Evolutionary conservation across 2,797 vertebrate genomes (phyloP).

Genomic region (Sternotherus odoratus): DNA sequence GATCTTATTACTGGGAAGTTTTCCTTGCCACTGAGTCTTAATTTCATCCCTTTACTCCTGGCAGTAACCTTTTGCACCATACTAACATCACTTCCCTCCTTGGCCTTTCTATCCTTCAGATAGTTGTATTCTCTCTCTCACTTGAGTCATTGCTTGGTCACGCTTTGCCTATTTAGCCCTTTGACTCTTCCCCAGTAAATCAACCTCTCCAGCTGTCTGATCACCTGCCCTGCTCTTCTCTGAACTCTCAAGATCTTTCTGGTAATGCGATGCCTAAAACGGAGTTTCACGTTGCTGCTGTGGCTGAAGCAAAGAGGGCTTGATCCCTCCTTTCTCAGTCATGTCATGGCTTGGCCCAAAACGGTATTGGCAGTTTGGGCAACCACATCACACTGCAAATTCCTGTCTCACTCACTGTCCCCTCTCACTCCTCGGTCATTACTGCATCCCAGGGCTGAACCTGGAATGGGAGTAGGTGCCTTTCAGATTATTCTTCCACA

Average conservation of each 20-base stretch:
- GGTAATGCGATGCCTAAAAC: too few species aligned
- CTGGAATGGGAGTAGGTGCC: background rate
- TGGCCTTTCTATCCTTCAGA: background rate
- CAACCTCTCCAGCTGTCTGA: background rate
- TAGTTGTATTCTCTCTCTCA: background rate
- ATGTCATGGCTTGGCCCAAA: background rate
- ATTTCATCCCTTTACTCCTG: background rate
- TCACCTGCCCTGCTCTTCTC: background rate
- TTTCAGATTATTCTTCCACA: conserved; percentile 51
- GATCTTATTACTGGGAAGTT: background rate
- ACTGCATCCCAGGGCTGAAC: background rate
- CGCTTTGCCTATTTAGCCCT: background rate
- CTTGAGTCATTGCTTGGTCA: background rate
- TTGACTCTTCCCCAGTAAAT: background rate
- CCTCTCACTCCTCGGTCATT: background rate
- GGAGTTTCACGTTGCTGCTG: background rate
- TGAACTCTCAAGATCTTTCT: background rate
- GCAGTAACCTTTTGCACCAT: background rate
- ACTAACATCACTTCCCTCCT: background rate
- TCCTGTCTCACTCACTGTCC: background rate
- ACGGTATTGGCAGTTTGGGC: background rate
- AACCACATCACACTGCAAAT: background rate
- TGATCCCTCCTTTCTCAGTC: background rate
- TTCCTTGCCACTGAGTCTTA: background rate
- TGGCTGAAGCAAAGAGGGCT: background rate